Conservation (phyloP, 2,797 vertebrate genomes). For the Chanos chanos region DNA sequence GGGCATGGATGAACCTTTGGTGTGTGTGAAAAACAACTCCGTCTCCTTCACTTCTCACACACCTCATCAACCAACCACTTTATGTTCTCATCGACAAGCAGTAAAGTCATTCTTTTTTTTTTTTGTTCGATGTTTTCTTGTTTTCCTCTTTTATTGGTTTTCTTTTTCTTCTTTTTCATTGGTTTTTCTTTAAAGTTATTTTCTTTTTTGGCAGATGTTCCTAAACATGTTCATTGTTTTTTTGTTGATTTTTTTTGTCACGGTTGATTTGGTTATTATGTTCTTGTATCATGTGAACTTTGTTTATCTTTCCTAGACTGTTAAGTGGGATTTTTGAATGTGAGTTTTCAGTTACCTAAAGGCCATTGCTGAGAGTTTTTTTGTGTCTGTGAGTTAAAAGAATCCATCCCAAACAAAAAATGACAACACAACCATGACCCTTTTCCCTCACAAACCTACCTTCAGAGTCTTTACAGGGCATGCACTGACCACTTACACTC, state of each 20-base stretch:
- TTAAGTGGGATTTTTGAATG: constrained; percentile 54
- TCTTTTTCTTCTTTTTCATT: constrained; percentile 48
- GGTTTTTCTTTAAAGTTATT: constrained; percentile 41
- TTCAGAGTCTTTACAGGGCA: too few species aligned
- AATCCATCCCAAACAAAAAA: constrained; percentile 44
- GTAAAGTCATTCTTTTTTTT: constrained; percentile 66
- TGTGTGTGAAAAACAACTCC: constrained; percentile 73
- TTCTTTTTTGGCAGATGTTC: constrained; percentile 34
- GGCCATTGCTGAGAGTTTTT: constrained; percentile 80
- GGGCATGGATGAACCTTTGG: constrained; percentile 80
- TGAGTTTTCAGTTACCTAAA: constrained; percentile 76
- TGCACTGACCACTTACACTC: too few species aligned
- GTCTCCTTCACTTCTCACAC: constrained; percentile 10
- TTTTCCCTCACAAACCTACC: too few species aligned
- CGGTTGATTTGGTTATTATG: constrained; percentile 52
- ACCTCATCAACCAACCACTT: constrained; percentile 77
- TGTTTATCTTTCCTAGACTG: constrained; percentile 62
- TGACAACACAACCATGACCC: constrained; percentile 34
- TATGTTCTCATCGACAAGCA: constrained; percentile 83
- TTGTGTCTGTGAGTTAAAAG: constrained; percentile 63
- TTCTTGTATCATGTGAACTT: constrained; percentile 52
- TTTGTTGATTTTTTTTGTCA: constrained; percentile 49
- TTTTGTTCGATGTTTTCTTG: constrained; percentile 63
- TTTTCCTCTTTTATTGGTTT: constrained; percentile 51
- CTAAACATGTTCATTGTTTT: constrained; percentile 56